Conservation (phyloP, 2,888 invertebrate species). For the Epsilonema sp. region DNA sequence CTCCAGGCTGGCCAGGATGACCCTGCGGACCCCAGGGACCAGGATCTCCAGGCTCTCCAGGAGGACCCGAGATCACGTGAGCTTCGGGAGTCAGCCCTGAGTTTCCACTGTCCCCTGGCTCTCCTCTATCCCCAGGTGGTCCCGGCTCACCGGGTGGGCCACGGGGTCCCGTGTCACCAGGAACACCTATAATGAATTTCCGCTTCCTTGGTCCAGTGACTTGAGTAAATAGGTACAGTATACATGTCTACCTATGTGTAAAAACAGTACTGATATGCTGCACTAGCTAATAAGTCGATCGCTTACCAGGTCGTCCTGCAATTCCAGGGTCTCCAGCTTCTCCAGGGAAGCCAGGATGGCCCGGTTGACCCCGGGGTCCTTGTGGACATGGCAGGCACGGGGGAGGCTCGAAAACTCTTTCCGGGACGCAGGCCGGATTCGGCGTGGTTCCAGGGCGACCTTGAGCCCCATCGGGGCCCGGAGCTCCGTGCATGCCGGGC, state of each 20-base stretch:
- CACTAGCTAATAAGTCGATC: no score
- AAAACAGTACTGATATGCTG: background rate
- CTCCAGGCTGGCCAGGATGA: constrained; percentile 12
- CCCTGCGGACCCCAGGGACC: constrained; percentile 12
- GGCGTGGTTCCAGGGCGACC: constrained; percentile 27
- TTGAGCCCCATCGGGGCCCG: constrained; percentile 26
- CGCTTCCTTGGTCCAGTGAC: no score
- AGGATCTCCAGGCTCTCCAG: constrained; percentile 18
- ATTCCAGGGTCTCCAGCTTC: constrained; percentile 19
- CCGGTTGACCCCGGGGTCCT: constrained; percentile 13
- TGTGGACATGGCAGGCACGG: constrained; percentile 28
- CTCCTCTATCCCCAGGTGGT: constrained; percentile 9
- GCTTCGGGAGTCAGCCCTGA: constrained; percentile 16
- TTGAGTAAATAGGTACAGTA: no score
- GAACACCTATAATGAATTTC: background rate
- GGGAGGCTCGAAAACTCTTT: constrained; percentile 26
- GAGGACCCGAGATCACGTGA: constrained; percentile 25
- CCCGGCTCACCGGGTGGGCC: constrained; percentile 2
- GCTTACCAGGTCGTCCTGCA: constrained; percentile 12
- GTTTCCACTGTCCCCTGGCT: constrained; percentile 12
- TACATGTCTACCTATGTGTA: no score
- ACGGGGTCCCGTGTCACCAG: background rate
- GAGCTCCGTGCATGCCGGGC: constrained; percentile 19
- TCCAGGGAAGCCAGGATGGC: constrained; percentile 19
- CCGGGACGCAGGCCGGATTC: constrained; percentile 28